These are phyloP conservation scores for Oryzias sinensis DNA, from an alignment of 2,797 vertebrate genomes.

Conservation along the genomic window DNA sequence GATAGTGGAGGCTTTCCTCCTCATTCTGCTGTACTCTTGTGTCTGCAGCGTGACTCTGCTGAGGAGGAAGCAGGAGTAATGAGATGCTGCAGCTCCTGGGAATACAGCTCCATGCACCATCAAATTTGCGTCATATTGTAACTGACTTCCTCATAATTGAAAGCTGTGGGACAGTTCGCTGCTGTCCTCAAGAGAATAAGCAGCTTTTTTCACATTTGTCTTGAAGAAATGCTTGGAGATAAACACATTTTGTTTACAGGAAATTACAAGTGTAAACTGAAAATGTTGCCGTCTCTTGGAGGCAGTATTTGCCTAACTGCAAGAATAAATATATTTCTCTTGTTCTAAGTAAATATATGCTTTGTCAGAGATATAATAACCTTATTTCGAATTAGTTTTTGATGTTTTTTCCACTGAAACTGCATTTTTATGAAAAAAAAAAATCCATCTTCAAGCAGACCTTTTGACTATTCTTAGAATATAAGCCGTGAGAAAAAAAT, in stretches of 20 bases:
- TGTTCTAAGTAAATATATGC: no score
- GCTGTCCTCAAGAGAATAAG: conserved; percentile 13
- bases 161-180: conserved; percentile 6
- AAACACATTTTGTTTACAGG: conserved; percentile 7
- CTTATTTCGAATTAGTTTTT: no score
- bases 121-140: conserved; percentile 7
- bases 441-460: no score
- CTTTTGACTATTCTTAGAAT: no score
- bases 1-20: not conserved
- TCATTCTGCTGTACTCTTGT: not conserved
- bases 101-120: conserved; percentile 5
- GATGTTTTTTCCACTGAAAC: no score
- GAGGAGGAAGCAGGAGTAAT: not conserved
- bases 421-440: no score
- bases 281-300: not conserved
- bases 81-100: conserved; percentile 9
- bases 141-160: conserved; percentile 3
- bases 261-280: not conserved
- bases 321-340: no score
- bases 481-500: no score
- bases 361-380: no score
- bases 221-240: conserved; percentile 16
- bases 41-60: conserved; percentile 4
- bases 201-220: conserved; percentile 10
- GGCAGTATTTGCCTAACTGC: no score